These are phyloP conservation scores for Hydra vulgaris DNA, from an alignment of 30 jellyfish, hydroid and myxozoan genomes.

Conservation along the genomic window DNA sequence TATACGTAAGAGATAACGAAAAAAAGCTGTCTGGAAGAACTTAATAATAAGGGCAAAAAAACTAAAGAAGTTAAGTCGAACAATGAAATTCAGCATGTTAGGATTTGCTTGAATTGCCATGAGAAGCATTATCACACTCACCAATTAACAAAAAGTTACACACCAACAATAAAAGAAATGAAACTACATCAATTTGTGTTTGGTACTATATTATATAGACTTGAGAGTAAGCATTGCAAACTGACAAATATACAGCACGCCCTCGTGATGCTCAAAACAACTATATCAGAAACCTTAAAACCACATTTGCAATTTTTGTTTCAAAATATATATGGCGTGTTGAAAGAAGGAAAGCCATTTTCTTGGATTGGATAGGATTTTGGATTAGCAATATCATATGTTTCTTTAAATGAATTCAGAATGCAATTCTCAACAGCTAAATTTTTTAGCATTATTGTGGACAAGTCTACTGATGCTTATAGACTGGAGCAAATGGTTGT, in stretches of 20 bases:
- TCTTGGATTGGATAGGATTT: not conserved
- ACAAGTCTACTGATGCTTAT: not conserved
- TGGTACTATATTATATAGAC: not conserved
- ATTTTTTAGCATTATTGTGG: not conserved
- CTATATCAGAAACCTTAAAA: not conserved
- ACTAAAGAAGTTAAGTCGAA: not conserved
- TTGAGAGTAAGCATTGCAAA: constrained; percentile 3
- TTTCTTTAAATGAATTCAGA: constrained; percentile 9
- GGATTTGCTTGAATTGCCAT: not conserved
- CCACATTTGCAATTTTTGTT: not conserved
- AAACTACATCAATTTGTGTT: not conserved
- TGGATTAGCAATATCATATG: not conserved
- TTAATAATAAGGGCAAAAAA: no score
- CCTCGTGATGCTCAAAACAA: constrained; percentile 6
- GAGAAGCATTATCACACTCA: not conserved
- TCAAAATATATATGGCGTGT: not conserved
- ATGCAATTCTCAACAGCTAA: not conserved
- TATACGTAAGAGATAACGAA: no score
- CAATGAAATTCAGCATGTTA: not conserved
- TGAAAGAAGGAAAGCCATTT: constrained; percentile 9
- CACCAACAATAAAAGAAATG: not conserved
- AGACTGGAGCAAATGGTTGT: not conserved
- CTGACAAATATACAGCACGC: constrained; percentile 6
- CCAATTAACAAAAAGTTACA: not conserved
- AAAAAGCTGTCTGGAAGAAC: no score